Percentiles rank a stretch among this genome's conserved stretches.
Evolutionary conservation across 2,888 invertebrate species (phyloP).

Genomic region (Ashinkailepas kermadecensis): DNA sequence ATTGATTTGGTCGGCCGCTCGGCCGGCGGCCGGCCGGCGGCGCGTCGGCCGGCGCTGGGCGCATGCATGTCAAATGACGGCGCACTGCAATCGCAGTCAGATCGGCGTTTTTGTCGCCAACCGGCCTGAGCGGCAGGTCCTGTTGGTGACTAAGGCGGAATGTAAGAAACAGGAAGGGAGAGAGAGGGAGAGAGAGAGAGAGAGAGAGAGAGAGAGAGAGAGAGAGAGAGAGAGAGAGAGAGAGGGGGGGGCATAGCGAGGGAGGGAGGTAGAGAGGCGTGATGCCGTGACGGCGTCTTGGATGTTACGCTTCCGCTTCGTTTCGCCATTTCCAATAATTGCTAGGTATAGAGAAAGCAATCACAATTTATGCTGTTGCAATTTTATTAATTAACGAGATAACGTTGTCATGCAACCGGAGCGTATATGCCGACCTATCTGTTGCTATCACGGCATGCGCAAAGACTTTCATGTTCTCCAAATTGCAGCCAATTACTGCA

Average conservation of each 20-base stretch:
- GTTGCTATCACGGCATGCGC: not conserved
- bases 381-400: not conserved
- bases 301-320: not conserved
- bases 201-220: too few species aligned
- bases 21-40: conserved; percentile 9
- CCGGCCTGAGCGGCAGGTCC: not conserved
- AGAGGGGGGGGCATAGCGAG: too few species aligned
- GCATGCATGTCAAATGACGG: conserved; percentile 13
- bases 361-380: not conserved
- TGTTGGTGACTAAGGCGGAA: not conserved
- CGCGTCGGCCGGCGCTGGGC: not conserved
- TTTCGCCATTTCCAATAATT: not conserved
- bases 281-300: not conserved
- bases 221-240: too few species aligned
- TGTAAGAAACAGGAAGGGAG: too few species aligned
- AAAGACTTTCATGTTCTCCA: conserved; percentile 1
- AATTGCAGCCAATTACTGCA: not conserved
- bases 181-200: too few species aligned
- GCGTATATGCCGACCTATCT: conserved; percentile 3
- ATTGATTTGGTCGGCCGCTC: not conserved
- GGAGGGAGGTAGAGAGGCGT: not conserved
- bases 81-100: not conserved
- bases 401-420: not conserved
- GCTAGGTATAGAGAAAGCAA: not conserved
- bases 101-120: not conserved